These are phyloP conservation scores for Stichodactyla mertensii DNA, from an alignment of 64 coral and sea anemone species.

Conservation along the genomic window DNA sequence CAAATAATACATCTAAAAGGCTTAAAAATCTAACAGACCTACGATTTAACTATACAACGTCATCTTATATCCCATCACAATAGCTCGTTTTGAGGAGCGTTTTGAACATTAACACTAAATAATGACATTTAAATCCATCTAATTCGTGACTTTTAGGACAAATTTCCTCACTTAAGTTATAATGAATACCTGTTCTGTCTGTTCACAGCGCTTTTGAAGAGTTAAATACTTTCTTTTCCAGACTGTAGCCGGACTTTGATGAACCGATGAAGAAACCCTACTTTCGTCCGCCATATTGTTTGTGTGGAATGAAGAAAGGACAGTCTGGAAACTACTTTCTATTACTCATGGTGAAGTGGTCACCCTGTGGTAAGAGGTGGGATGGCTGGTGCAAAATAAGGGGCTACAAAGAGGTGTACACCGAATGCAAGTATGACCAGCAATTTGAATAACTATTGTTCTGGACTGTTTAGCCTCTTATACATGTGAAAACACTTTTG, in stretches of 20 bases:
- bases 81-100: neutral
- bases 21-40: neutral
- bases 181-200: slow-evolving; percentile 51
- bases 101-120: neutral
- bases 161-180: neutral
- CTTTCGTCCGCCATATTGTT: slow-evolving; percentile 53
- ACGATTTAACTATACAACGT: too few relatives aligned
- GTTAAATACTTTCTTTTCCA: slow-evolving; percentile 69
- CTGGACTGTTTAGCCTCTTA: too few relatives aligned
- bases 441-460: too few relatives aligned
- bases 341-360: neutral
- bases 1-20: neutral
- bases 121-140: neutral
- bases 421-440: too few relatives aligned
- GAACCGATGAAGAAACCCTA: neutral
- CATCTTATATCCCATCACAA: too few relatives aligned
- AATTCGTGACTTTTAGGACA: neutral
- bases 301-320: neutral
- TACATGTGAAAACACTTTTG: too few relatives aligned
- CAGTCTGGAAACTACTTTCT: neutral
- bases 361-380: neutral
- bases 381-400: too few relatives aligned
- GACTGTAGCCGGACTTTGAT: slow-evolving; percentile 16
- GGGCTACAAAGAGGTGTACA: too few relatives aligned
- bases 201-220: slow-evolving; percentile 40